phyloP scores from a whole-genome alignment of 2,797 vertebrate genomes.

The Streptopelia turtur region DNA sequence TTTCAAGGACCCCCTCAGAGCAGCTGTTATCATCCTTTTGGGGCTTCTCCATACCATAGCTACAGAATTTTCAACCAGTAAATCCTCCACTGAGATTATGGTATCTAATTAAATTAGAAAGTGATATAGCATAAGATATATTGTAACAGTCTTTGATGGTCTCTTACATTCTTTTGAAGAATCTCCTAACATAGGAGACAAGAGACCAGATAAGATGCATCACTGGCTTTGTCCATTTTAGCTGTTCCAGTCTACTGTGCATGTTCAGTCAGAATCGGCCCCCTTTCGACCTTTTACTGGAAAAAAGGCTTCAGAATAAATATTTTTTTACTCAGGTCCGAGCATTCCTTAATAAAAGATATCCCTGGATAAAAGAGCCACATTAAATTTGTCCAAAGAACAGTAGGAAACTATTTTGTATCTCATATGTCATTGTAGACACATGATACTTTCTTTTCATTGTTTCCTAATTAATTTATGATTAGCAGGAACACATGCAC shows the following conservation, averaged over 20 bases:
- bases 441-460: neutral
- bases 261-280: neutral
- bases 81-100: conserved; percentile 6
- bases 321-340: neutral
- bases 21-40: neutral
- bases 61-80: conserved; percentile 14
- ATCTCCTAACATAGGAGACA: neutral
- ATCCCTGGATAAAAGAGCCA: neutral
- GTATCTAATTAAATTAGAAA: conserved; percentile 4
- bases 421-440: neutral
- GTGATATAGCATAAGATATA: neutral
- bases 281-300: neutral
- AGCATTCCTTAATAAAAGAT: neutral
- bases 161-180: neutral
- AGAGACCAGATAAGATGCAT: neutral
- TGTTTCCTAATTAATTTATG: neutral
- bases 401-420: neutral
- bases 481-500: conserved; percentile 24
- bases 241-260: neutral
- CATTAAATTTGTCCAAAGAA: neutral
- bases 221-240: neutral
- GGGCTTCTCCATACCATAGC: neutral
- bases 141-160: neutral
- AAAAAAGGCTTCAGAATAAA: neutral
- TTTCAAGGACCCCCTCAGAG: neutral